These are phyloP conservation scores for Alaudala cheleensis DNA, from an alignment of 2,113 vertebrate species.

Conservation along the genomic window DNA sequence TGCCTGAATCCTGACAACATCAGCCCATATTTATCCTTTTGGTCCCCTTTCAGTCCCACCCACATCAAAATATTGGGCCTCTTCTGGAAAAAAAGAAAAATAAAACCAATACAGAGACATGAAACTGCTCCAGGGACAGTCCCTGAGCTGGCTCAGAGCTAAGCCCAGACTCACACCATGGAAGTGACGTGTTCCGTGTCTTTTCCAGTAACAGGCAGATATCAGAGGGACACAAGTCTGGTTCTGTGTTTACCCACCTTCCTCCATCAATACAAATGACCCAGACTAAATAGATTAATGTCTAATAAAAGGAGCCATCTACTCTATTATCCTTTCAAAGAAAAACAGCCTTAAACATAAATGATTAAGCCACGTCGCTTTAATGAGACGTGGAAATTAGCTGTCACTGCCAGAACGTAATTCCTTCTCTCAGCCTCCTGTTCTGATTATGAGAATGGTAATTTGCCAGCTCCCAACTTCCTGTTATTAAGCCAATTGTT, in stretches of 20 bases:
- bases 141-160: background rate
- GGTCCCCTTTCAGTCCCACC: background rate
- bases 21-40: background rate
- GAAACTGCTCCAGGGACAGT: background rate
- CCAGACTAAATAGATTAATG: background rate
- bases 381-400: slow-evolving; percentile 44
- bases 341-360: slow-evolving; percentile 12
- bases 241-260: slow-evolving; percentile 17
- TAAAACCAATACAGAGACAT: background rate
- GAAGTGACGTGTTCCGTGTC: background rate
- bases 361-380: background rate
- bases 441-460: slow-evolving; percentile 12
- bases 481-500: slow-evolving; percentile 54
- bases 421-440: slow-evolving; percentile 17
- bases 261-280: background rate
- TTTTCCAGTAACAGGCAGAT: background rate
- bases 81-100: background rate
- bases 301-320: slow-evolving; percentile 3
- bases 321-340: background rate
- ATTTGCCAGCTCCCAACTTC: slow-evolving; percentile 47
- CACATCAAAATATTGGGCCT: background rate
- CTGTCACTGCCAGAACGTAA: slow-evolving; percentile 28
- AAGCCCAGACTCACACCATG: background rate
- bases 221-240: background rate
- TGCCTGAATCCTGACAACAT: background rate